phyloP scores from a whole-genome alignment of 2,113 vertebrate species.

The Parotia lawesii region DNA sequence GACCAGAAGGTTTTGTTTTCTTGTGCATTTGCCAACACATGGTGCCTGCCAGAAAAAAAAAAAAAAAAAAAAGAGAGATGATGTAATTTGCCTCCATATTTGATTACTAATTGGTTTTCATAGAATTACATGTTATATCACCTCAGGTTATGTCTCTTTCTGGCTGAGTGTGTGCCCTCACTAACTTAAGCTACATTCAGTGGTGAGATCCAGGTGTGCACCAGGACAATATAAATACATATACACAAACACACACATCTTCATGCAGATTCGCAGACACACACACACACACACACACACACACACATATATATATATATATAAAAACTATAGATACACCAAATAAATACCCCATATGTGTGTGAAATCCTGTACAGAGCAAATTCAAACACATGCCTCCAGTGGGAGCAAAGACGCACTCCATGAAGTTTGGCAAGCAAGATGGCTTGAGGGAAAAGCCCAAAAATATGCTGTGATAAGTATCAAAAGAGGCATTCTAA shows the following conservation, averaged over 20 bases:
- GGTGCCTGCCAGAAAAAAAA: rapidly evolving
- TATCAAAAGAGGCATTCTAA: neutral
- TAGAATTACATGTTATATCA: neutral
- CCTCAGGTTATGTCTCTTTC: neutral
- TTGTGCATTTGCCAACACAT: neutral
- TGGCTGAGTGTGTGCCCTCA: neutral
- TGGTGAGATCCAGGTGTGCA: neutral
- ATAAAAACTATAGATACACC: neutral
- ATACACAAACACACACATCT: no score
- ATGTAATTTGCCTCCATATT: neutral
- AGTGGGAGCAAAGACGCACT: neutral
- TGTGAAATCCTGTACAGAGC: neutral
- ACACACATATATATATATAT: neutral
- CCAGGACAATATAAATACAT: neutral
- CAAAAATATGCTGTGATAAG: neutral
- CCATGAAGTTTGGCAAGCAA: neutral
- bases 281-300: no score
- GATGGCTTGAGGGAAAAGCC: neutral
- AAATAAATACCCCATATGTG: neutral
- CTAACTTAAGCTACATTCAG: neutral
- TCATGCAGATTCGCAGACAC: neutral
- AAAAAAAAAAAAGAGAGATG: neutral
- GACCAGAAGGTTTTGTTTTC: neutral
- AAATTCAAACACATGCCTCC: neutral
- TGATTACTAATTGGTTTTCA: neutral